phyloP scores from a whole-genome alignment of 2,113 vertebrate species.

The Bubo bubo region DNA sequence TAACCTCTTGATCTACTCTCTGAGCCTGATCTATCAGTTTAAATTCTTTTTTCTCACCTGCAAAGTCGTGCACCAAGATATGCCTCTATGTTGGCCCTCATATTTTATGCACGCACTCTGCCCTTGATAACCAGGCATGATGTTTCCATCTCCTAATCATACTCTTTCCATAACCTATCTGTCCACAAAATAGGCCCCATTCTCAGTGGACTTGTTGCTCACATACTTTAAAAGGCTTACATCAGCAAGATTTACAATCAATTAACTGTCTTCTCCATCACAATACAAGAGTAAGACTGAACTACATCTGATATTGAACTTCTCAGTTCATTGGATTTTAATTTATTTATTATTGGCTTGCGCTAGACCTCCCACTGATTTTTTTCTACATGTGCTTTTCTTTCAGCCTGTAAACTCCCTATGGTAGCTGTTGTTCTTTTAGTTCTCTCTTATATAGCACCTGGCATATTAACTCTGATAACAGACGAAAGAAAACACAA shows the following conservation, averaged over 20 bases:
- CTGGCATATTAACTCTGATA: background rate
- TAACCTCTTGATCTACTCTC: background rate
- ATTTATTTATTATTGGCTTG: background rate
- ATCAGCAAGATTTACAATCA: background rate
- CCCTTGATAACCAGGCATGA: background rate
- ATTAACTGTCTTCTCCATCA: background rate
- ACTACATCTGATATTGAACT: background rate
- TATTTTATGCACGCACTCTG: background rate
- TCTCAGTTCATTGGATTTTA: background rate
- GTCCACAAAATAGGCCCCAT: background rate
- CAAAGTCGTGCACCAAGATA: background rate
- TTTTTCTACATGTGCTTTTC: background rate
- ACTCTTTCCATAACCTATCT: background rate
- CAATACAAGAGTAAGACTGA: background rate
- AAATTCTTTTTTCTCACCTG: background rate
- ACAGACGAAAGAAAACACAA: background rate
- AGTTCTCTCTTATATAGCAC: background rate
- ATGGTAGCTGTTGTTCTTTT: background rate
- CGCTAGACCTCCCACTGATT: background rate
- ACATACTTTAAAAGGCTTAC: background rate
- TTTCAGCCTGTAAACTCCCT: background rate
- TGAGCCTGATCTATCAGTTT: background rate
- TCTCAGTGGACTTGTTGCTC: background rate
- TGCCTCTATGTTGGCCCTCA: background rate
- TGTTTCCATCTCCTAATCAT: background rate